Conservation (phyloP, 2,888 invertebrate genomes). For the Xestia c-nigrum region DNA sequence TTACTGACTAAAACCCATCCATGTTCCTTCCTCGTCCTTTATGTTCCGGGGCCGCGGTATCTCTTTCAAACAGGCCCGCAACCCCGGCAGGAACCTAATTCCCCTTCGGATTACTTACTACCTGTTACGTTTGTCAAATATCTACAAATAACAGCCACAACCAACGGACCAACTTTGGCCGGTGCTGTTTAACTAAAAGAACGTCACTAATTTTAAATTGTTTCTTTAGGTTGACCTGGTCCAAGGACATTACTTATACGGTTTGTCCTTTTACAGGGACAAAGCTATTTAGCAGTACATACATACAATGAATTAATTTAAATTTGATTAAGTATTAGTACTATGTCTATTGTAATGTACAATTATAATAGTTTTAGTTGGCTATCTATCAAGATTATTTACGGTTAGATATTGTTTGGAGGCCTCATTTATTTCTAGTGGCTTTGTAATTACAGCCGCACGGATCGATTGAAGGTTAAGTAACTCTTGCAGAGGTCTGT, state of each 20-base stretch:
- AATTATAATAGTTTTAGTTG: background rate
- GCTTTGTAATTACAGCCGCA: background rate
- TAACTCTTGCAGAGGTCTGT: background rate
- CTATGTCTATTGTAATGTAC: background rate
- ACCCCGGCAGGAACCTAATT: too few species aligned
- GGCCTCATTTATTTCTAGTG: background rate
- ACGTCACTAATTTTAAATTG: background rate
- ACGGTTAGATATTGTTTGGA: background rate
- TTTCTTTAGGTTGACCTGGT: background rate
- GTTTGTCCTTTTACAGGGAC: slow-evolving; percentile 14
- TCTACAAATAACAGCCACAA: background rate
- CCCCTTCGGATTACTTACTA: too few species aligned
- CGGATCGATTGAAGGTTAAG: background rate
- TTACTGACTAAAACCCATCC: too few species aligned
- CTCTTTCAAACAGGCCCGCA: too few species aligned
- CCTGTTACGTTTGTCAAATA: too few species aligned
- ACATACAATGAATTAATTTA: slow-evolving; percentile 41
- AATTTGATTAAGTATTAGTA: slow-evolving; percentile 7
- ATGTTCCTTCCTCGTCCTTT: too few species aligned
- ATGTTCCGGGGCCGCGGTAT: too few species aligned
- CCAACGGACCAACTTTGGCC: background rate
- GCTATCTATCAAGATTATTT: slow-evolving; percentile 35
- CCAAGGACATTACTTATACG: slow-evolving; percentile 25
- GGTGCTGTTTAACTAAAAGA: background rate
- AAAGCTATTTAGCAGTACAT: background rate